Evolutionary conservation across 2,888 invertebrate species (phyloP), one percentile per base, ranked within the genome.

Genomic region (Pyrrhosoma nymphula): DNA sequence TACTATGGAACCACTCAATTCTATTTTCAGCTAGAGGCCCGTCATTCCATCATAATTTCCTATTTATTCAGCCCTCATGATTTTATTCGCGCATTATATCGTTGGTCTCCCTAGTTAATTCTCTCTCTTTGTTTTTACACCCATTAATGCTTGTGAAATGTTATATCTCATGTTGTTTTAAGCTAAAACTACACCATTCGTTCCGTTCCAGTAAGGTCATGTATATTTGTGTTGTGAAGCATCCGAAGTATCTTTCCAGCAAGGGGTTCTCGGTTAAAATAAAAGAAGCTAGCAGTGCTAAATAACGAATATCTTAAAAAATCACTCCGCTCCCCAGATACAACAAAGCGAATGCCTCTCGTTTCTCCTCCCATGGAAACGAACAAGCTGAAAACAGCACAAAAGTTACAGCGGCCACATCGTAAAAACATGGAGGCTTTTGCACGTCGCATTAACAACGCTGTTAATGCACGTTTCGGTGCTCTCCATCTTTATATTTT

Each of bases 401-500:
- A 18, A 35, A 82, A 82, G 82, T 82, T 82, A 82, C 82, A 82
- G 35, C 82, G 82, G 18, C 82, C 82, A 35, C 82, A 35, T 16
- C 12, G 30, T 35, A 82, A 82, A 82, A 82, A 82, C 82, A 82
- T 35, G 82, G 82, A 35, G 82, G 82, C 14, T 82, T 82, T 82
- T n/a, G n/a, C n/a, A n/a, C n/a, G 82, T 35, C 14, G 82, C 82
- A 82, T 35, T 82, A 82, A 82, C 30, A 82, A 35, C 82, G n/a
- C 35, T 35, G 35, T 82, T 82, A 82, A 82, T 82, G 82, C 30
- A 82, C 82, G 82, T 82, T 35, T 30, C 82, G 35, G 35, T 82
- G 30, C 82, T 82, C 82, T 35, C 82, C 35, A n/a, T 82, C 82
- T 35, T 82, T 35, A 82, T 89, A 39, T 69, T 69, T 69, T 69